Conservation (phyloP, 2,888 invertebrate species). For the Melinaea menophilus region DNA sequence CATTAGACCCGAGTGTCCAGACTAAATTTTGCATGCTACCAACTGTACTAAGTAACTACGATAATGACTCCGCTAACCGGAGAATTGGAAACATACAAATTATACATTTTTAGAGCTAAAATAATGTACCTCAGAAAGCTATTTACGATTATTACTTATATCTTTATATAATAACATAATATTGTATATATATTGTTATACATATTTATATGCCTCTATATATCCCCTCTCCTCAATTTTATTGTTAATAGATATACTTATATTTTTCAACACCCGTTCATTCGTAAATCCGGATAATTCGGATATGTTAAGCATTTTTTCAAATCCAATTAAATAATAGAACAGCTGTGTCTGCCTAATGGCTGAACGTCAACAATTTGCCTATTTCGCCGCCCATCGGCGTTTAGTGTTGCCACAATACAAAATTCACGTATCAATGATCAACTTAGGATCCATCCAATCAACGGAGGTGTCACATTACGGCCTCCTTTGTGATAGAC, state of each 20-base stretch:
- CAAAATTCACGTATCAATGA: slow-evolving; percentile 64
- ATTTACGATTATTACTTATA: no score
- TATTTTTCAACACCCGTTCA: slow-evolving; percentile 34
- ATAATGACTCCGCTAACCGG: slow-evolving; percentile 39
- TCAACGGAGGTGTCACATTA: slow-evolving; percentile 74
- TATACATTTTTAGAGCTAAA: neutral
- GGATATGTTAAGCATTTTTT: slow-evolving; percentile 34
- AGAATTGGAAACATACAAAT: slow-evolving; percentile 24
- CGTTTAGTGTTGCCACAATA: slow-evolving; percentile 52
- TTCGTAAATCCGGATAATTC: slow-evolving; percentile 51
- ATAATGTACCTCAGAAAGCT: no score
- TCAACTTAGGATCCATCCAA: slow-evolving; percentile 62
- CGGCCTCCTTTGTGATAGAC: slow-evolving; percentile 55
- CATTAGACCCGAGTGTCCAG: slow-evolving; percentile 64
- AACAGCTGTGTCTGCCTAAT: slow-evolving; percentile 58
- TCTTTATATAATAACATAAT: no score
- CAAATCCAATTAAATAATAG: slow-evolving; percentile 48
- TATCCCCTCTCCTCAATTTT: no score
- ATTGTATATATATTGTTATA: no score
- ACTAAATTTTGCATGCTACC: slow-evolving; percentile 70
- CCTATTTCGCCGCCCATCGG: slow-evolving; percentile 61
- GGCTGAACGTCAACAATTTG: slow-evolving; percentile 70
- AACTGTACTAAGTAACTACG: slow-evolving; percentile 47
- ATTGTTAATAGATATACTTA: no score
- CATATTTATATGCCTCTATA: no score